Conservation (phyloP, 2,113 vertebrate species). For the Ageneiosus marmoratus region DNA sequence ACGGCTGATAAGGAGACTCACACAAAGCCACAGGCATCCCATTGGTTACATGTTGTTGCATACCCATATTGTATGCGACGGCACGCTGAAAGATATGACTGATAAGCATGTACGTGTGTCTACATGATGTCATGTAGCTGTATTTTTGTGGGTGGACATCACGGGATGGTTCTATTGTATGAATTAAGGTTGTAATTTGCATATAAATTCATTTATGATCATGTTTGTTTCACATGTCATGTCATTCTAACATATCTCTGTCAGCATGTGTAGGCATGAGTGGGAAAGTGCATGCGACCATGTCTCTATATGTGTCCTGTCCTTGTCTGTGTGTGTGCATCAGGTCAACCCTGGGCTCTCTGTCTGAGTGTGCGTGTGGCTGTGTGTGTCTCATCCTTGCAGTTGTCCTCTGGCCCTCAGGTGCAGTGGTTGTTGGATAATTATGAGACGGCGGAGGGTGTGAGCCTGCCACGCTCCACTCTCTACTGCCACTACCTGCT, state of each 20-base stretch:
- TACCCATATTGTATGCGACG: constrained; percentile 77
- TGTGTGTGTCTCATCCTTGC: constrained; percentile 66
- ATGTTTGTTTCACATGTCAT: constrained; percentile 11
- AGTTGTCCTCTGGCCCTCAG: constrained; percentile 70
- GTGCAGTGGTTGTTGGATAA: constrained; percentile 96
- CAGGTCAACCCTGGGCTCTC: constrained; percentile 39
- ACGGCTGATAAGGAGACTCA: constrained; percentile 20
- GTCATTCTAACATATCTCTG: constrained; percentile 24
- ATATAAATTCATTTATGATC: constrained; percentile 8
- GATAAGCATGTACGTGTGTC: constrained; percentile 35
- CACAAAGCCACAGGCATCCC: constrained; percentile 59
- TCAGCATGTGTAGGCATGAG: constrained; percentile 21
- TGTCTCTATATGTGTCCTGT: constrained; percentile 7
- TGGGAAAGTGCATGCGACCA: constrained; percentile 10
- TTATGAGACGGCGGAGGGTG: constrained; percentile 93
- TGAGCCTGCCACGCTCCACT: constrained; percentile 91
- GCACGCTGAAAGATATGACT: constrained; percentile 64
- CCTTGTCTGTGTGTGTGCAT: constrained; percentile 23
- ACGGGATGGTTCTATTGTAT: neutral
- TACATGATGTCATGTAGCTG: neutral
- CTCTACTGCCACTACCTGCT: constrained; percentile 94
- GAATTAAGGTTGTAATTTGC: neutral
- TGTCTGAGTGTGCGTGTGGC: constrained; percentile 46
- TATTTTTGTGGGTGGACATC: neutral
- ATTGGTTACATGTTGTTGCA: constrained; percentile 71